phyloP scores from a whole-genome alignment of 2,888 invertebrate genomes.

The Scaptomyza caliginosa region DNA sequence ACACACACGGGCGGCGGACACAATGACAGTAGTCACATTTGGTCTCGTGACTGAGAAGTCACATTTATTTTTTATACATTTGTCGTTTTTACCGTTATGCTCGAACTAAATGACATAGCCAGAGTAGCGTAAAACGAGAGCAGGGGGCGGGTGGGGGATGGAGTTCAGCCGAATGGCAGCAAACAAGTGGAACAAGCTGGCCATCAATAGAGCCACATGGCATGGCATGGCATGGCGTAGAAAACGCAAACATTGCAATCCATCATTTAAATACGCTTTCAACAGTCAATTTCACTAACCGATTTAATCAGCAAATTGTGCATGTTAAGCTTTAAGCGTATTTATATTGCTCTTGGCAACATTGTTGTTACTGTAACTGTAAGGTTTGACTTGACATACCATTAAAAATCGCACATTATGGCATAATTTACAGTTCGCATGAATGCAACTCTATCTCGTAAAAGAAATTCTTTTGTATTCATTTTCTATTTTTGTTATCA shows the following conservation, averaged over 20 bases:
- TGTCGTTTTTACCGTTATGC: constrained; percentile 20
- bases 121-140: background rate
- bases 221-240: background rate
- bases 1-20: constrained; percentile 2
- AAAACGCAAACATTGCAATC: background rate
- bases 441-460: background rate
- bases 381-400: background rate
- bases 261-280: background rate
- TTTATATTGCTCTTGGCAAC: background rate
- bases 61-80: constrained; percentile 49
- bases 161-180: background rate
- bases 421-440: background rate
- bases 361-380: background rate
- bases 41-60: constrained; percentile 24
- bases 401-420: background rate
- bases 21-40: constrained; percentile 41
- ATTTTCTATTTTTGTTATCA: too few species aligned
- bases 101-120: constrained; percentile 20
- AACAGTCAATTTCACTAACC: background rate
- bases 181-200: constrained; percentile 12
- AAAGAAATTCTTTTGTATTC: background rate
- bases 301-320: background rate
- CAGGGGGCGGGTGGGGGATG: too few species aligned
- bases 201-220: constrained; percentile 1
- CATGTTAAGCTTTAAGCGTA: background rate